Conservation (phyloP, 1,140 invertebrate species). For the Eurytemora carolleeae region DNA sequence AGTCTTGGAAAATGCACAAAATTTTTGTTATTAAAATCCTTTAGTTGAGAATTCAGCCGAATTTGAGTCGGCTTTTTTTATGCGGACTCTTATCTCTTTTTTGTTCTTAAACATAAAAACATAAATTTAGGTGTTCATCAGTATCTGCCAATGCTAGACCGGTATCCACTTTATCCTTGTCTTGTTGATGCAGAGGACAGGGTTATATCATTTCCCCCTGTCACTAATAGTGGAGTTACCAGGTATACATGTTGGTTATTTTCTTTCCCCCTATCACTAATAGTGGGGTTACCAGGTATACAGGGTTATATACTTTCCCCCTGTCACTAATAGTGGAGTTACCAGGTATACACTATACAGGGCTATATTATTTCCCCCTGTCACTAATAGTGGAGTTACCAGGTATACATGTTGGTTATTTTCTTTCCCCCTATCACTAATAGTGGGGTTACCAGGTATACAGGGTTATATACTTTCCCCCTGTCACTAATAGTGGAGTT, state of each 20-base stretch:
- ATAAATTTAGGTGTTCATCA: constrained; percentile 28
- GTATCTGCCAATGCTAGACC: constrained; percentile 30
- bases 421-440: background rate
- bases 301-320: constrained; percentile 30
- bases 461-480: constrained; percentile 30
- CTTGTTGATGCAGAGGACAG: constrained; percentile 22
- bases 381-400: constrained; percentile 30
- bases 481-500: constrained; percentile 30
- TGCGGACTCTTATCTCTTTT: no score
- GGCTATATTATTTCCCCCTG: constrained; percentile 31
- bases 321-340: constrained; percentile 30
- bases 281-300: no score
- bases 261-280: background rate
- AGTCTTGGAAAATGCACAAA: no score
- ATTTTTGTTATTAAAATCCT: no score
- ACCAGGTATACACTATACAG: constrained; percentile 26
- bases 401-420: constrained; percentile 22
- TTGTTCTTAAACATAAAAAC: no score
- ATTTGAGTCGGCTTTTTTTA: no score
- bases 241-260: constrained; percentile 22
- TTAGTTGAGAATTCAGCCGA: no score
- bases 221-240: constrained; percentile 30
- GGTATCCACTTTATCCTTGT: constrained; percentile 26
- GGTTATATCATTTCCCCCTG: constrained; percentile 31
- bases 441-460: no score